phyloP scores from a whole-genome alignment of 1,140 invertebrate species.

The Nixonia krombeini region DNA sequence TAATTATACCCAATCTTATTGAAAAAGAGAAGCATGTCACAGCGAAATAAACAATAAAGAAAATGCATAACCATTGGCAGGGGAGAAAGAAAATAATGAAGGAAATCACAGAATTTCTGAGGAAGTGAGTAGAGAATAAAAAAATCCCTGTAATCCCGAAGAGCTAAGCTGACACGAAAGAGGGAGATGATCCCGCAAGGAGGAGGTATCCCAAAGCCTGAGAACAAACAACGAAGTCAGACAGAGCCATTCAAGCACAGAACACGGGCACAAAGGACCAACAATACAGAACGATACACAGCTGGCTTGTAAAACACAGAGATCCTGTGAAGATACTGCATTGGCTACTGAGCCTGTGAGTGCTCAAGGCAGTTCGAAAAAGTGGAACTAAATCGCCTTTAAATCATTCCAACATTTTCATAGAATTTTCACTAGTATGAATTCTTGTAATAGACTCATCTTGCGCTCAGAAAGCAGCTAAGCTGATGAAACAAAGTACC shows the following conservation, averaged over 20 bases:
- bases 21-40: slow-evolving; percentile 3
- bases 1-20: too few relatives aligned
- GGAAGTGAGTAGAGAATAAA: slow-evolving; percentile 45
- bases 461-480: too few relatives aligned
- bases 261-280: slow-evolving; percentile 58
- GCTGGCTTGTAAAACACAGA: slow-evolving; percentile 70
- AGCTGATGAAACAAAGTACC: too few relatives aligned
- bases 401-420: slow-evolving; percentile 39
- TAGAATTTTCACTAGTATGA: slow-evolving; percentile 33
- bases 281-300: slow-evolving; percentile 65
- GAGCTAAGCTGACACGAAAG: slow-evolving; percentile 61
- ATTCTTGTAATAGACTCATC: background rate
- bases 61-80: slow-evolving; percentile 5
- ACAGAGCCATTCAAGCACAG: slow-evolving; percentile 48
- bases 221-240: slow-evolving; percentile 62
- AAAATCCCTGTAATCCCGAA: slow-evolving; percentile 59
- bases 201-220: slow-evolving; percentile 35
- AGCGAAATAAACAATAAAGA: slow-evolving; percentile 3
- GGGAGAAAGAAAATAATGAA: slow-evolving; percentile 9
- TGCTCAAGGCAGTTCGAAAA: slow-evolving; percentile 35
- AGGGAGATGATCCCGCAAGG: slow-evolving; percentile 47
- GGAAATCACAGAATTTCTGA: slow-evolving; percentile 8
- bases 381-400: slow-evolving; percentile 51
- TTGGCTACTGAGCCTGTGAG: slow-evolving; percentile 45
- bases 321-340: slow-evolving; percentile 67